These are phyloP conservation scores for Corythoichthys haematopterus DNA, from an alignment of 2,113 vertebrate species.

Conservation along the genomic window DNA sequence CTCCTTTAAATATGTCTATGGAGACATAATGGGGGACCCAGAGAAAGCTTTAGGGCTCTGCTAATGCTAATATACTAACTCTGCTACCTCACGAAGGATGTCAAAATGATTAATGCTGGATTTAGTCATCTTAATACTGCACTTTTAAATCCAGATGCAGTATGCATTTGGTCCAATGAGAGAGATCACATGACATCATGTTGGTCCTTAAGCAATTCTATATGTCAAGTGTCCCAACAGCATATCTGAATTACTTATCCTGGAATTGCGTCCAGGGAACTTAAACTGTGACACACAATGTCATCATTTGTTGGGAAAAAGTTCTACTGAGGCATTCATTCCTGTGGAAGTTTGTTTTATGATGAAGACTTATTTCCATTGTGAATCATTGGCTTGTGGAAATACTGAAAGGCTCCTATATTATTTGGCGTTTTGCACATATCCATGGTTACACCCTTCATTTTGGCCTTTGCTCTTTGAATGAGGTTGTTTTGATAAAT, in stretches of 20 bases:
- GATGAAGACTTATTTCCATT: conserved; percentile 53
- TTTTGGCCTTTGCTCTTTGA: conserved; percentile 33
- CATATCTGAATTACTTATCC: conserved; percentile 8
- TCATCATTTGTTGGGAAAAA: conserved; percentile 26
- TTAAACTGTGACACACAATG: conserved; percentile 28
- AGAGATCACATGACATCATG: conserved; percentile 38
- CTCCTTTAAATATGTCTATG: conserved; percentile 93
- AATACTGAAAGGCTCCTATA: conserved; percentile 24
- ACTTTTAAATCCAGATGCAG: conserved; percentile 32
- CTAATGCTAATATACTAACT: conserved; percentile 62
- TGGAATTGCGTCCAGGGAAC: conserved; percentile 8
- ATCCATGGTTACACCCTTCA: conserved; percentile 47
- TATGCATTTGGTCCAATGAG: conserved; percentile 31
- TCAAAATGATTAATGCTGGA: conserved; percentile 50
- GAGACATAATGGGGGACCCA: conserved; percentile 87
- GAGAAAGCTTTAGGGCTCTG: conserved; percentile 81
- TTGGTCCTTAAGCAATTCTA: conserved; percentile 9
- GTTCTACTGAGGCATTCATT: conserved; percentile 35
- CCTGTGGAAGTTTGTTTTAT: conserved; percentile 25
- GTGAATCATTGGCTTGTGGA: conserved; percentile 54
- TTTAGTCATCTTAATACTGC: conserved; percentile 29
- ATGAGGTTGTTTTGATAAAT: conserved; percentile 29
- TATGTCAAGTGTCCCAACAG: conserved; percentile 4
- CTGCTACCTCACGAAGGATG: conserved; percentile 56
- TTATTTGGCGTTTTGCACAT: conserved; percentile 59